Evolutionary conservation across 2,888 invertebrate species (phyloP), one percentile per base, ranked within the genome.

Genomic region (Chrysolina americana): DNA sequence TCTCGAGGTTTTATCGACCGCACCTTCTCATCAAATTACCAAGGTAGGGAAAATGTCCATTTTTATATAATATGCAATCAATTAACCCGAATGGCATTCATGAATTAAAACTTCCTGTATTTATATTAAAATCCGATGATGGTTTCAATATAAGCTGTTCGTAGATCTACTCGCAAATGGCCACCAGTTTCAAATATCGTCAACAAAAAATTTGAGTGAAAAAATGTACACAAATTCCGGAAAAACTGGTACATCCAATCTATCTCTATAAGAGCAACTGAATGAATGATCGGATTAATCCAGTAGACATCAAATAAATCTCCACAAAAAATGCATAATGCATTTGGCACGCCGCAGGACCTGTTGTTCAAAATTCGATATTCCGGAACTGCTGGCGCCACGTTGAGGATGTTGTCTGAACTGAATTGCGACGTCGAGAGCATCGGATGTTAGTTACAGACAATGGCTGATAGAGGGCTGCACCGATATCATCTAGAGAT

Each of bases 381-480:
- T 78, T 70, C 72, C 75, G 76, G 71, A 19, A 36, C 68, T 17
- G 53, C 36, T 75, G 75, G 71, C 76, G 71, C 44, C 50, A n/a
- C 36, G 19, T 19, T 50, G n/a, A 59, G 65, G 59, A 59, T 36
- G 59, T 28, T 63, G 44, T 10, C 70, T 4, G 70, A 70, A 66
- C 70, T 62, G 50, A 23, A n/a, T 5, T 15, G 50, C 62, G 66
- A 66, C 66, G 15, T 10, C 48, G 53, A 44, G 15, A 21, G 23
- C 23, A 56, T 66, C 70, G 75, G 71, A 47, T 62, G 62, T 28
- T 50, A 70, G 23, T 59, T 75, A 13, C 17, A 50, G 23, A 71
- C 68, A 59, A 70, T 65, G 44, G 41, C 56, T 81, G 79, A 80
- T 75, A 85, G 85, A 84, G 79, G 84, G 81, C 85, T 74, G 76